A percentile compares a stretch with the other conserved stretches of the same genome.
Conservation (phyloP, 2,888 invertebrate genomes). For the Acleris emargana region DNA sequence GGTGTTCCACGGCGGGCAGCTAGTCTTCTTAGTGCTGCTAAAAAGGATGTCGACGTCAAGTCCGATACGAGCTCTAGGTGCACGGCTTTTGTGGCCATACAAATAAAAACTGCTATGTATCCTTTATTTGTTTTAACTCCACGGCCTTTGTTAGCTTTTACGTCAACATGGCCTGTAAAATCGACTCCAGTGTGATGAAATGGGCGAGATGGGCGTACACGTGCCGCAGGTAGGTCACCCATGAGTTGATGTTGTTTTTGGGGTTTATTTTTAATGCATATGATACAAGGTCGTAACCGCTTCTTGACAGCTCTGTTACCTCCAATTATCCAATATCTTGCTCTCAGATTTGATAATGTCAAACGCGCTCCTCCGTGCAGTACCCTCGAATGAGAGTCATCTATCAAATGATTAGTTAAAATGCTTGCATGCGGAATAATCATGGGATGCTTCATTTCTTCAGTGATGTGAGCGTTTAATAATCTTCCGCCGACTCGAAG, state of each 20-base stretch:
- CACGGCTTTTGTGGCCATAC: slow-evolving; percentile 1
- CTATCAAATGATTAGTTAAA: neutral
- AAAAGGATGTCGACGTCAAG: neutral
- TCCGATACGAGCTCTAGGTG: neutral
- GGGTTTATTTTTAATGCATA: neutral
- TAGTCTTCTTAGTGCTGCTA: neutral
- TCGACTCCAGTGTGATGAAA: neutral
- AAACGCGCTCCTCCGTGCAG: neutral
- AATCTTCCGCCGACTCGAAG: slow-evolving; percentile 37
- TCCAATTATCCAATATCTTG: neutral
- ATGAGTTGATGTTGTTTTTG: neutral
- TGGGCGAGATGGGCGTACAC: neutral
- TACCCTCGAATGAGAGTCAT: neutral
- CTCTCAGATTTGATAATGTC: neutral
- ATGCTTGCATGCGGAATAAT: neutral
- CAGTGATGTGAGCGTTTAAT: neutral
- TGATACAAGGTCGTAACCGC: neutral
- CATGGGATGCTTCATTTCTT: neutral
- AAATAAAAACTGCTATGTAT: neutral
- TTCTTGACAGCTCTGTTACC: neutral
- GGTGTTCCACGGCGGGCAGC: neutral
- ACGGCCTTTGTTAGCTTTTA: neutral
- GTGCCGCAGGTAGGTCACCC: neutral
- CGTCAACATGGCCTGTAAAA: neutral
- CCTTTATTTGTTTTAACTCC: neutral